phyloP scores from a whole-genome alignment of 2,113 vertebrate species.

The Neolamprologus devosi region DNA sequence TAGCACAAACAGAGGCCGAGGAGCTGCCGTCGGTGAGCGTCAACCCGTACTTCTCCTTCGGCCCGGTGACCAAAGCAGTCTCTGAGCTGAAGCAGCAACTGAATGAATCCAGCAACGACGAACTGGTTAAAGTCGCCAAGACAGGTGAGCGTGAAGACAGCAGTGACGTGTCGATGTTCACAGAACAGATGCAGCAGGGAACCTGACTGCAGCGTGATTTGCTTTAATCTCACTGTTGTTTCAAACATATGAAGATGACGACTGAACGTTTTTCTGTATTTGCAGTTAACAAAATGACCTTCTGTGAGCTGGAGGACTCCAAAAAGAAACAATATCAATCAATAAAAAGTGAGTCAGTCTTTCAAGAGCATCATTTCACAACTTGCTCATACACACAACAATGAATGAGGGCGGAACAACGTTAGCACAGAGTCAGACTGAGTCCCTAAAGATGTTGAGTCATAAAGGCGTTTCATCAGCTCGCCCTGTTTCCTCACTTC shows the following conservation, averaged over 20 bases:
- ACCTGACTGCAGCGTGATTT: fast-evolving
- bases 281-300: conserved; percentile 76
- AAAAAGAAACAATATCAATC: conserved; percentile 54
- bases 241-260: neutral
- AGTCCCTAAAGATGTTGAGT: neutral
- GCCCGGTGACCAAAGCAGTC: conserved; percentile 66
- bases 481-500: neutral
- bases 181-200: neutral
- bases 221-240: neutral
- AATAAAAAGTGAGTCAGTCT: conserved; percentile 59
- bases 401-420: neutral
- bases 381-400: neutral
- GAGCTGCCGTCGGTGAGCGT: conserved; percentile 72
- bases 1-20: conserved; percentile 72
- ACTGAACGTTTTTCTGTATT: neutral
- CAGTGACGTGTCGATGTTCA: neutral
- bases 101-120: conserved; percentile 73
- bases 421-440: neutral
- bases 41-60: conserved; percentile 74
- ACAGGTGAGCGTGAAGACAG: conserved; percentile 39
- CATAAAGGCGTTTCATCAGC: too few species aligned
- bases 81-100: conserved; percentile 76
- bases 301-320: conserved; percentile 72
- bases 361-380: neutral
- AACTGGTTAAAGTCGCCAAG: conserved; percentile 72